Conservation (phyloP, 2,113 vertebrate genomes). For the Rutilus rutilus region DNA sequence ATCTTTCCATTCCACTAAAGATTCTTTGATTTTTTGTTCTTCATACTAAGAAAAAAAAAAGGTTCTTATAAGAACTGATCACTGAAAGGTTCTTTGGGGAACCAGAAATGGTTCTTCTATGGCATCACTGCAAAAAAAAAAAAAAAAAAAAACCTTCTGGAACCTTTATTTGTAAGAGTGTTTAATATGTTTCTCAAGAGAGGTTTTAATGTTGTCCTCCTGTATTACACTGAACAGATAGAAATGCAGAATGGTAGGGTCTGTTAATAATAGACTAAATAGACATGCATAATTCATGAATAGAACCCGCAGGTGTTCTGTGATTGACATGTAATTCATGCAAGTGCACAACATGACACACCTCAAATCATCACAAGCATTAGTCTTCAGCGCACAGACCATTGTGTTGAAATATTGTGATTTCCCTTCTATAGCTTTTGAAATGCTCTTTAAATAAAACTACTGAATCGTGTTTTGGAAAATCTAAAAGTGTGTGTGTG, state of each 20-base stretch:
- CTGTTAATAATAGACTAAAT: too few species aligned
- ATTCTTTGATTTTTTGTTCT: too few species aligned
- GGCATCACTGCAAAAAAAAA: too few species aligned
- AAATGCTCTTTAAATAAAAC: neutral
- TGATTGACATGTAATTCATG: neutral
- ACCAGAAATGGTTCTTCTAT: too few species aligned
- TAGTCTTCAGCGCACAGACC: neutral
- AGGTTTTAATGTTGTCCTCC: neutral
- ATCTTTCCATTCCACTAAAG: too few species aligned
- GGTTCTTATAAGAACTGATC: too few species aligned
- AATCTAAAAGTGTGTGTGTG: neutral
- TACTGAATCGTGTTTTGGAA: neutral
- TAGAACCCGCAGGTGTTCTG: neutral
- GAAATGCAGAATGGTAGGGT: neutral
- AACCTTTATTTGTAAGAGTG: too few species aligned
- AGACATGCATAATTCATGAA: neutral
- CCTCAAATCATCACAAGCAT: neutral
- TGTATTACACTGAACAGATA: neutral
- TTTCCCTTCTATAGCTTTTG: neutral
- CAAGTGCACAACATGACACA: neutral
- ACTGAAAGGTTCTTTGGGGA: too few species aligned
- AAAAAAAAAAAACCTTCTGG: too few species aligned
- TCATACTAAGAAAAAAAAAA: too few species aligned
- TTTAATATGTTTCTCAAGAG: neutral
- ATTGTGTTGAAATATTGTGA: neutral